Evolutionary conservation across 1,140 invertebrate species (phyloP).

Genomic region (Pseudachorutes palmiensis): DNA sequence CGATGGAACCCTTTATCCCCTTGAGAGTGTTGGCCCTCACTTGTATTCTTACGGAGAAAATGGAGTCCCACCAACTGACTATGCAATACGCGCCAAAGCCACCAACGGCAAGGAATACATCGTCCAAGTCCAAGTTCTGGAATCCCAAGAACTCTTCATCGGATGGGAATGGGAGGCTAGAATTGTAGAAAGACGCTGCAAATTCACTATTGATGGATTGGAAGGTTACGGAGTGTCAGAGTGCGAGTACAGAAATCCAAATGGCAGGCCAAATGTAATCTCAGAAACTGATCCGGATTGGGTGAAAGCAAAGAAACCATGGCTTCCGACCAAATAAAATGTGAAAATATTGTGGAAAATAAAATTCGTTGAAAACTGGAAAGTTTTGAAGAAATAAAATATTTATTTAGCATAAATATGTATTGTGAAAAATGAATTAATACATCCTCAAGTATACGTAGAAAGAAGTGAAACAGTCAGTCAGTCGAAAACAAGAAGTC

Average conservation of each 20-base stretch:
- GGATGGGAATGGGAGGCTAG: conserved; percentile 58
- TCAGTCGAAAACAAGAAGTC: background rate
- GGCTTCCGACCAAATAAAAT: no score
- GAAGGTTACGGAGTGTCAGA: conserved; percentile 59
- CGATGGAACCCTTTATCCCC: conserved; percentile 48
- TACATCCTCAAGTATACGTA: no score
- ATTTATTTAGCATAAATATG: background rate
- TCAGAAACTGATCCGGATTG: conserved; percentile 47
- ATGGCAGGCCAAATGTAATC: conserved; percentile 43
- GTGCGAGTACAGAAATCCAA: conserved; percentile 56
- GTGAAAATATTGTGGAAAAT: background rate
- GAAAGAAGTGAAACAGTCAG: background rate
- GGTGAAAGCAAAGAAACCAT: conserved; percentile 41
- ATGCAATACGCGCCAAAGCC: conserved; percentile 54
- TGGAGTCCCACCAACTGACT: conserved; percentile 53
- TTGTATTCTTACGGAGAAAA: conserved; percentile 59
- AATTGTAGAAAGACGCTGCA: conserved; percentile 57
- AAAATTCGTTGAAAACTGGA: no score
- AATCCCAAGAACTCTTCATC: conserved; percentile 55
- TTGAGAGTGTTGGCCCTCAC: conserved; percentile 54
- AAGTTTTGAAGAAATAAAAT: no score
- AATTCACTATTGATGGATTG: conserved; percentile 54
- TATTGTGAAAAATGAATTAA: no score
- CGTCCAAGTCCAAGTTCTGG: conserved; percentile 51
- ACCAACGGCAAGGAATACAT: conserved; percentile 47